Evolutionary conservation across 2,888 invertebrate genomes (phyloP).

Genomic region (Pimpla rufipes): DNA sequence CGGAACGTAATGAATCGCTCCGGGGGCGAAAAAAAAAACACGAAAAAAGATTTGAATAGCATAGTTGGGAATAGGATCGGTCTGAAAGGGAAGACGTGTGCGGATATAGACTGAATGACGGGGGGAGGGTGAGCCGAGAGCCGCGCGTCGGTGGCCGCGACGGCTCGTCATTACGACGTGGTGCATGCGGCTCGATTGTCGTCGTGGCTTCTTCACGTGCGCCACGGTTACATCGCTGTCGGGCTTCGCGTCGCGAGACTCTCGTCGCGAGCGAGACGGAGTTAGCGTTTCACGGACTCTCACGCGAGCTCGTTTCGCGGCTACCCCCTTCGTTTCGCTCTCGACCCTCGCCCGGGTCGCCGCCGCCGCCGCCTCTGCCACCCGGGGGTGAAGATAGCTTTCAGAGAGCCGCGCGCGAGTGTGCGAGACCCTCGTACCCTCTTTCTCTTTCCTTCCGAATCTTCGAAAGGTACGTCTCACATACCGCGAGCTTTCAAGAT

Average conservation of each 20-base stretch:
- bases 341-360: not conserved
- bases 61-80: conserved; percentile 18
- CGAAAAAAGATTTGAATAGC: conserved; percentile 14
- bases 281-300: conserved; percentile 51
- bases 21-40: not conserved
- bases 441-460: conserved; percentile 24
- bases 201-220: conserved; percentile 38
- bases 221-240: not conserved
- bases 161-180: conserved; percentile 59
- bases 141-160: conserved; percentile 25
- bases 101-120: conserved; percentile 5
- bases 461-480: conserved; percentile 47
- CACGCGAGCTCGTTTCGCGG: conserved; percentile 53
- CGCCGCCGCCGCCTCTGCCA: conserved; percentile 13
- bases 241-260: conserved; percentile 45
- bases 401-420: conserved; percentile 65
- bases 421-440: conserved; percentile 62
- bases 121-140: not conserved
- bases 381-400: conserved; percentile 73
- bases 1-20: not conserved
- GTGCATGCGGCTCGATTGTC: conserved; percentile 50
- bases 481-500: conserved; percentile 73
- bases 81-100: conserved; percentile 11
- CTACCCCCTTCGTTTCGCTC: not conserved
- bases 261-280: conserved; percentile 41